phyloP scores from a whole-genome alignment of 1,140 invertebrate species.

The Drosophila bifasciata region DNA sequence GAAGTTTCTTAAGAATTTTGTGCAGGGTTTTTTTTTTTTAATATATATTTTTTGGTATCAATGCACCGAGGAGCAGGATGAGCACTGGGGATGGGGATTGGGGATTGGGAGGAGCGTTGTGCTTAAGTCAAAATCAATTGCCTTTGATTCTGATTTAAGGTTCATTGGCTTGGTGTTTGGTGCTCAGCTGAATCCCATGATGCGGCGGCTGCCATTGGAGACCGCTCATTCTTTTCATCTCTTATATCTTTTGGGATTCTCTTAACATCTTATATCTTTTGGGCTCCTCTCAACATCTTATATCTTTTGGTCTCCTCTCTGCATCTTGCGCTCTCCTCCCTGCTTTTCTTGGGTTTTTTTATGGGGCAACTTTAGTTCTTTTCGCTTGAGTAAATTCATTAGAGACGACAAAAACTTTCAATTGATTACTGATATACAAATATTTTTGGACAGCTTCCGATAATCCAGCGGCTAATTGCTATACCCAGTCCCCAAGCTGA shows the following conservation, averaged over 20 bases:
- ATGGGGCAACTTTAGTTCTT: slow-evolving; percentile 2
- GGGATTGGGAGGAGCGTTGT: neutral
- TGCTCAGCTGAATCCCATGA: too few relatives aligned
- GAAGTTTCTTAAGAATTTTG: slow-evolving; percentile 54
- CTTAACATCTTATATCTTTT: slow-evolving; percentile 18
- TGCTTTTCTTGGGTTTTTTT: neutral
- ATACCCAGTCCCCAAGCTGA: slow-evolving; percentile 6
- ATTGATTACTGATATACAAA: slow-evolving; percentile 29
- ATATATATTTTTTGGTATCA: too few relatives aligned
- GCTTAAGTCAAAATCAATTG: slow-evolving; percentile 47
- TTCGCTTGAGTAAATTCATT: slow-evolving; percentile 26
- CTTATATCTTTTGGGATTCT: slow-evolving; percentile 12
- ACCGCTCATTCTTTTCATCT: neutral
- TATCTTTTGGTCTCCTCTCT: slow-evolving; percentile 5
- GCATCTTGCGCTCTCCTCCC: neutral
- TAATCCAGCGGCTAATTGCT: neutral
- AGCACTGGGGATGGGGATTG: neutral
- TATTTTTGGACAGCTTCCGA: slow-evolving; percentile 27
- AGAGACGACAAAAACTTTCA: slow-evolving; percentile 27
- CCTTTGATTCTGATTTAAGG: slow-evolving; percentile 36
- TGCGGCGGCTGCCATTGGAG: too few relatives aligned
- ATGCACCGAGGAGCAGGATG: too few relatives aligned
- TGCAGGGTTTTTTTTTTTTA: slow-evolving; percentile 16
- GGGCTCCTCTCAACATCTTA: neutral
- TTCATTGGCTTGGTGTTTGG: slow-evolving; percentile 54